phyloP scores from a whole-genome alignment of 2,113 vertebrate species.

The Formicarius rufipectus region DNA sequence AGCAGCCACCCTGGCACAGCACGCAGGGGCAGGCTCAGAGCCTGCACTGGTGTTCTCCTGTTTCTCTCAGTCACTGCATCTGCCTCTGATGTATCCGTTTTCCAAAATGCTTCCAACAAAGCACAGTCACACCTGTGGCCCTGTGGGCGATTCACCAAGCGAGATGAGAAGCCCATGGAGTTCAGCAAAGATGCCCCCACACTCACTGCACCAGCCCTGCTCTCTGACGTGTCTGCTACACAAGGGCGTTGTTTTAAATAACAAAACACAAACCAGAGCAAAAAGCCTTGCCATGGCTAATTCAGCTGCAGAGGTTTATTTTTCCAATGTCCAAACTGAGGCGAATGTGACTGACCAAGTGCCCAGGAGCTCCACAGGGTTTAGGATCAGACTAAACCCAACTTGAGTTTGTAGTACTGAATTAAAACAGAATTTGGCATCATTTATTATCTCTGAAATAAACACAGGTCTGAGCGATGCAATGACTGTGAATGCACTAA shows the following conservation, averaged over 20 bases:
- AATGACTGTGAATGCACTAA: not conserved
- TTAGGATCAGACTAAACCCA: not conserved
- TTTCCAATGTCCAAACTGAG: not conserved
- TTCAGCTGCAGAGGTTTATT: not conserved
- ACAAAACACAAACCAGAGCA: not conserved
- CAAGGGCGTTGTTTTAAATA: not conserved
- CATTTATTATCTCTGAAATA: not conserved
- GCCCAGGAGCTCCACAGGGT: not conserved
- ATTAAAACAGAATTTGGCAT: not conserved
- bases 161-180: not conserved
- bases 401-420: not conserved
- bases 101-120: not conserved
- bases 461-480: not conserved
- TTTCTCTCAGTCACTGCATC: not conserved
- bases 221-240: not conserved
- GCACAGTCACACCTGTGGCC: not conserved
- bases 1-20: not conserved
- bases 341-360: not conserved
- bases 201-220: not conserved
- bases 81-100: not conserved
- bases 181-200: not conserved
- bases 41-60: not conserved
- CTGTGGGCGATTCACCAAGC: not conserved
- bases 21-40: not conserved
- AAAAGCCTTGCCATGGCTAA: not conserved